Base-by-base conservation (phyloP, 2,888 invertebrate species). In the Cataglyphis altisquamis region DNA sequence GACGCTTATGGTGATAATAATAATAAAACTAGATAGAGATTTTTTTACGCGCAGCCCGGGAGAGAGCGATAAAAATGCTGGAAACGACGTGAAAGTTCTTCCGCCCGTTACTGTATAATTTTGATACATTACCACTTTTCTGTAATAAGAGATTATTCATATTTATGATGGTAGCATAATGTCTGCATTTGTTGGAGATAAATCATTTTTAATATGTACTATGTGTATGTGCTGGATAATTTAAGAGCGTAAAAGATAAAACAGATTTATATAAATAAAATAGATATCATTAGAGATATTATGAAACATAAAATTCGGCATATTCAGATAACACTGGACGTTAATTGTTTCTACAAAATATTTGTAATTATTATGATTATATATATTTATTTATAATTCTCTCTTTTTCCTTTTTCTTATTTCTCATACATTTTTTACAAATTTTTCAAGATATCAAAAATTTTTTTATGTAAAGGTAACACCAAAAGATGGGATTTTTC, bases 11-110 rank as follows among this genome's bases (percentile, higher is more conserved):
- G 60, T 70, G 60, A 78, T 60, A 70, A 70, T 78, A 70, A 78
- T 60, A 70, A 78, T 78, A 78, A 78, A 78, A 78, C 70, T 70
- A 9, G 60, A 60, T 60, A 70, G 70, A 60, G 70, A 78, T 78
- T 78, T 78, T 78, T 45, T 60, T 60, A 52, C n/a, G n/a, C n/a
- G 32, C 70, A 48, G 67, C 41, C 29, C 29, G 25, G 29, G 48
- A 41, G 39, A 45, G 9, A 60, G 45, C 57, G 78, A 78, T 68
- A 68, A 68, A 78, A 78, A 78, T 68, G 41, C 57, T 32, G 68
- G 32, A 45, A 68, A 78, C 78, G 57, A 21, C 57, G 68, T 68
- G 55, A 66, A 77, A 67, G 55, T 67, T 77, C 77, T 60, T 70
- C 72, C 60, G 45, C 21, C 45, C 60, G 78, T 78, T 70, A 60